These are phyloP conservation scores for Halcyon malimbica DNA, from an alignment of 2,113 vertebrate species.

Conservation along the genomic window DNA sequence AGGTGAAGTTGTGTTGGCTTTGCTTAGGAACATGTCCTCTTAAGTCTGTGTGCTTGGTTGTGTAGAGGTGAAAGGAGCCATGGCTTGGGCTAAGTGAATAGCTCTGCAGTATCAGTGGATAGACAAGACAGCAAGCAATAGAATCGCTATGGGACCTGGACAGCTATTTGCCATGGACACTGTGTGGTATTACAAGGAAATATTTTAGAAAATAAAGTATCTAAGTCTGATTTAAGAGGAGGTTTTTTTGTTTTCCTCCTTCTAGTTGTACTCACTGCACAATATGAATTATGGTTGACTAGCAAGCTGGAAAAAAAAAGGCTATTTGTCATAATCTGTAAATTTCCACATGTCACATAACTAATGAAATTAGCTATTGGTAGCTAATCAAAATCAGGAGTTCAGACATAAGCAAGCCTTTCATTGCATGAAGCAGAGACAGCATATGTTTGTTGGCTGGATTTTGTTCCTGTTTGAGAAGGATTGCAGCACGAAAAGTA, in stretches of 20 bases:
- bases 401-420: not conserved
- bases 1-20: not conserved
- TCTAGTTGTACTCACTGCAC: not conserved
- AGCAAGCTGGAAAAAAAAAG: not conserved
- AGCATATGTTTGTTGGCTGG: not conserved
- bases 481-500: not conserved
- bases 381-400: not conserved
- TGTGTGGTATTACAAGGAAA: not conserved
- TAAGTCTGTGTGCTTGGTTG: not conserved
- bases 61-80: not conserved
- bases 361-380: not conserved
- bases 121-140: not conserved
- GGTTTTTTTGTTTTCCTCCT: not conserved
- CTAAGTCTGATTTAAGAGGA: not conserved
- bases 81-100: not conserved
- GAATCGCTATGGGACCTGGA: not conserved
- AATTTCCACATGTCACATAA: not conserved
- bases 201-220: not conserved
- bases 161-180: not conserved
- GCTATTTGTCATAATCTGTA: not conserved
- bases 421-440: not conserved
- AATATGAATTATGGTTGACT: not conserved
- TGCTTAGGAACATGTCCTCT: not conserved
- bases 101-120: not conserved
- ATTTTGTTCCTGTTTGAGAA: constrained; percentile 3